Evolutionary conservation across 2,888 invertebrate genomes (phyloP), one percentile per base, ranked within the genome.

Genomic region (Alitta virens): DNA sequence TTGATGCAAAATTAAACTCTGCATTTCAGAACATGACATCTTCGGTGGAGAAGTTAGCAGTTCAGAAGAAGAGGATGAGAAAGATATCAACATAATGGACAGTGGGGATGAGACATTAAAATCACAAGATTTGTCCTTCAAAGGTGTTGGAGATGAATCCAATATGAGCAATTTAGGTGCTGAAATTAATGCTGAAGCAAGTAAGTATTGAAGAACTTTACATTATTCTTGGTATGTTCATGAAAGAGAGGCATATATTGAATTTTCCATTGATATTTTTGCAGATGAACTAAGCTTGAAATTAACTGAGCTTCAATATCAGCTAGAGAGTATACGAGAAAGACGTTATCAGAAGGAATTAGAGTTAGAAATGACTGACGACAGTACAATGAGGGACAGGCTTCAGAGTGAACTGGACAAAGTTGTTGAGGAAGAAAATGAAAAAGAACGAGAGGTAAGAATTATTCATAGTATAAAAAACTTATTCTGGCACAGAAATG

Each of bases 21-120:
- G 50, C 21, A 42, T 84, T 77, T 88, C 87, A 55, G 90, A 90
- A 73, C 89, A 90, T 72, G 93, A 94, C 72, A 92, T 94, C 75
- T 96, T 96, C 84, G 33, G 33, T 33, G 96, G 95, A 33, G 94
- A 92, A 68, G 89, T 91, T 33, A 90, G 95, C 0, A 94, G 94
- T 75, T 94, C 94, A 72, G 93, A 93, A 42, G 78, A 78, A 16
- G 84, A 84, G 60, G 84, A 82, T 26, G 91, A 91, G 67, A 90
- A 90, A 14, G 64, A 65, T 1, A 57, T 88, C 24, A 90, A 90
- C 81, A 88, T 89, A 2, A 83, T 88, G 77, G 91, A 92, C 75
- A 84, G 91, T 68, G 92, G 91, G 73, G 92, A 76, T 26, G 74
- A 74, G 26, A 69, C 69, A 49, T 27, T 54, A 3, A 50, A 40